Base-by-base conservation (phyloP, 2,888 invertebrate genomes). In the Argyra leucocephala region DNA sequence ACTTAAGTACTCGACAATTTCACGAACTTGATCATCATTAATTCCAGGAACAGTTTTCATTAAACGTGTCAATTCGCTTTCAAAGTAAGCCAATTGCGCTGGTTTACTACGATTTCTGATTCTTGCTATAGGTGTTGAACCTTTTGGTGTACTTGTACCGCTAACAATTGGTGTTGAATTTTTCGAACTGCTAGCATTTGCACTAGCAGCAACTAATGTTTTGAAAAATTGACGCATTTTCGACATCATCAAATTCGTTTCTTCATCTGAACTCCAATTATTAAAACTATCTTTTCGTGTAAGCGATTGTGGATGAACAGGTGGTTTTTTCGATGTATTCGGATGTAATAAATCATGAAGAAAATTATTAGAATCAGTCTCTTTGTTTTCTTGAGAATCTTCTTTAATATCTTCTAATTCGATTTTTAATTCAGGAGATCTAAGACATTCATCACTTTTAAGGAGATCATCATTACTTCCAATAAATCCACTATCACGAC, bases 21-120 rank as follows among this genome's bases (percentile, higher is more conserved):
- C 93, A 23, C 90, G 86, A 57, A 93, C 93, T 78, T 93, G 92
- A 71, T 93, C 92, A 73, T 93, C 93, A 67, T 92, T 85, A 70
- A 94, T 91, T 26, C 93, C 93, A 0, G 93, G 93, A 60, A 94
- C 94, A 0, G 93, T 93, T 82, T 93, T 93, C 94, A 94, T 94
- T 70, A 94, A 81, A 66, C 93, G 83, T 1, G 93, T 93, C 63
- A 94, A 79, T 81, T 94, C 93, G 72, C 88, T 91, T 82, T 94
- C 94, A 73, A 94, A 93, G 75, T 93, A 93, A 18, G 92, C 86
- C 69, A 94, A 80, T 74, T 93, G 93, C 0, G 91, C 90, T 22
- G 93, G 91, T 77, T 93, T 92, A 26, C 86, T 85, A 26, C 88
- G 84, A 64, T 79, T 81, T 68, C 84, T 84, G 5, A 83, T 78